Conservation (phyloP, 1,140 invertebrate species). For the Rhopalosiphum maidis region DNA sequence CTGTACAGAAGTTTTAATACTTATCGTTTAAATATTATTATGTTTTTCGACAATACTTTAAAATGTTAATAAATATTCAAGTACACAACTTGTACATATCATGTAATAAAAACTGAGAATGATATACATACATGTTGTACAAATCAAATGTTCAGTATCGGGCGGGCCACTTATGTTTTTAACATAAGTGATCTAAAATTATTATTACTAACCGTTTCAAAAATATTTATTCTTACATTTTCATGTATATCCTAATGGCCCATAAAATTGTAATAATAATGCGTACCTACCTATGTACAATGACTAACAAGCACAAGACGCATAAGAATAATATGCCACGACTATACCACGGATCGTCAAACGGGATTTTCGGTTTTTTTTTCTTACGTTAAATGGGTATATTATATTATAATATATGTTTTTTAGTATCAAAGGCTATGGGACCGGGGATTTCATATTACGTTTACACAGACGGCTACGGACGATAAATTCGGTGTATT, state of each 20-base stretch:
- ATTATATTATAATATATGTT: neutral
- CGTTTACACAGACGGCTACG: slow-evolving; percentile 21
- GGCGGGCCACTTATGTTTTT: neutral
- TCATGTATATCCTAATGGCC: neutral
- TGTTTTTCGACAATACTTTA: neutral
- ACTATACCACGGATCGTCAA: neutral
- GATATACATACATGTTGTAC: neutral
- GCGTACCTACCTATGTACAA: neutral
- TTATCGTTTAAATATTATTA: neutral
- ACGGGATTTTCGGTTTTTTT: neutral
- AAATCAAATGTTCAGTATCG: no score
- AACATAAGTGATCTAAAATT: neutral
- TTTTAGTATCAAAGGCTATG: neutral
- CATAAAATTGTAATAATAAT: neutral
- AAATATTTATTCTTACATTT: neutral
- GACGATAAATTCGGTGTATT: neutral
- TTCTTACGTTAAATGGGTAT: neutral
- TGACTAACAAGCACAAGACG: neutral
- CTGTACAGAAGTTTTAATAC: neutral
- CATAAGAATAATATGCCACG: neutral
- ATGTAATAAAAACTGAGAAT: neutral
- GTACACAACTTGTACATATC: neutral
- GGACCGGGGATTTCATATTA: neutral
- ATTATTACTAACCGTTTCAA: neutral
- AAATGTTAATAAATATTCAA: neutral